Conservation (phyloP, 2,797 vertebrate species). For the Ambastaia sidthimunki region DNA sequence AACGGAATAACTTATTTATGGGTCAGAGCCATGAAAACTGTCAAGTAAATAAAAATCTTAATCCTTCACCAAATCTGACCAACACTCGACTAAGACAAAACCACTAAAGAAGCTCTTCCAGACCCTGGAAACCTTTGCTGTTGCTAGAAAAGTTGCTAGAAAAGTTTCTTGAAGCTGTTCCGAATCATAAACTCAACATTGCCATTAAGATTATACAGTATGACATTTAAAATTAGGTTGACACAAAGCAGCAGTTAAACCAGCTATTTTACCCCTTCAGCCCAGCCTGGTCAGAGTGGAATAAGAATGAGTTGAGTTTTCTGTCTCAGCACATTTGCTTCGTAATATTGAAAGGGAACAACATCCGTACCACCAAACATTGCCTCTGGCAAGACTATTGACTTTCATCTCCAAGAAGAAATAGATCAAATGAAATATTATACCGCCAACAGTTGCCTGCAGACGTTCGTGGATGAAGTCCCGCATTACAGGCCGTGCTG, state of each 20-base stretch:
- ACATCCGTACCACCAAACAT: conserved; percentile 60
- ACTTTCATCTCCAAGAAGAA: conserved; percentile 56
- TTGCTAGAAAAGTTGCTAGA: conserved; percentile 37
- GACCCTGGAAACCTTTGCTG: neutral
- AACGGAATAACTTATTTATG: conserved; percentile 1
- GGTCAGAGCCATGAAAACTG: neutral
- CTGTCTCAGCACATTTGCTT: conserved; percentile 54
- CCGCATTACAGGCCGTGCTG: conserved; percentile 77
- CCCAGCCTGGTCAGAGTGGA: neutral
- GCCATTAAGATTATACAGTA: conserved; percentile 35
- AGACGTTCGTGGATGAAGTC: conserved; percentile 69
- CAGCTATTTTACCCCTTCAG: conserved; percentile 27
- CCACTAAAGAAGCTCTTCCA: neutral
- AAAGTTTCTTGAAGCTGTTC: conserved; percentile 24
- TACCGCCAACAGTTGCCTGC: conserved; percentile 63
- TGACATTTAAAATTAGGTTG: conserved; percentile 37
- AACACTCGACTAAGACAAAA: neutral
- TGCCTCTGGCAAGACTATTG: conserved; percentile 60
- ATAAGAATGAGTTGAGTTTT: conserved; percentile 43
- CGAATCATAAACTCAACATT: conserved; percentile 47
- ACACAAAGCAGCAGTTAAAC: conserved; percentile 28
- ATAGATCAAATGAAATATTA: conserved; percentile 63
- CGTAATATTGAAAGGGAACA: conserved; percentile 60
- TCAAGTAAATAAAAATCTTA: neutral
- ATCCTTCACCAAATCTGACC: neutral